Percentiles rank a stretch among this genome's conserved stretches.
These are phyloP conservation scores for Hippocampus barbouri DNA, from an alignment of 2,113 vertebrate species.

Conservation along the genomic window DNA sequence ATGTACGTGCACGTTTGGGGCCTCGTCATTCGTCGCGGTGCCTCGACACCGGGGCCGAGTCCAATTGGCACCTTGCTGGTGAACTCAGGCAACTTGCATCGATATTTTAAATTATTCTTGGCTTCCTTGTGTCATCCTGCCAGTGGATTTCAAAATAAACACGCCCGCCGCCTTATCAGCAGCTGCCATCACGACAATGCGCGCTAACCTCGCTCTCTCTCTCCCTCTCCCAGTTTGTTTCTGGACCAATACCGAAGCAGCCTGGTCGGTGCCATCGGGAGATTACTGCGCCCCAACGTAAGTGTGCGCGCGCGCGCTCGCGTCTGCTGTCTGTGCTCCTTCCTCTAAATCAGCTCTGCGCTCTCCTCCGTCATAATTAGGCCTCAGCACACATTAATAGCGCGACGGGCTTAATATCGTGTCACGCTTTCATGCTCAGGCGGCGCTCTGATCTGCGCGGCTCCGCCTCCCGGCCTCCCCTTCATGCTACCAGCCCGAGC, in stretches of 20 bases:
- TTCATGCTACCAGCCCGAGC: constrained; percentile 86
- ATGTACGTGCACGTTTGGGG: constrained; percentile 1
- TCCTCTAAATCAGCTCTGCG: constrained; percentile 66
- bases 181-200: constrained; percentile 60
- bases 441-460: constrained; percentile 88
- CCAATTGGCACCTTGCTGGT: constrained; percentile 39
- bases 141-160: constrained; percentile 74
- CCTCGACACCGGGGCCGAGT: constrained; percentile 26
- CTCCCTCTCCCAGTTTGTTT: constrained; percentile 82
- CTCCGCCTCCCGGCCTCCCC: constrained; percentile 66
- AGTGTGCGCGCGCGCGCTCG: constrained; percentile 64
- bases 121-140: constrained; percentile 19
- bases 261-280: constrained; percentile 96
- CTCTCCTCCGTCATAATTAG: constrained; percentile 87
- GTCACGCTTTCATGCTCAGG: constrained; percentile 99
- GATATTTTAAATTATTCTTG: constrained; percentile 24
- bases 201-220: constrained; percentile 64
- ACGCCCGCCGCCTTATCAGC: constrained; percentile 72
- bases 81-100: constrained; percentile 62
- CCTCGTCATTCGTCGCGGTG: constrained; percentile 36
- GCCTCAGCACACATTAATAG: constrained; percentile 85
- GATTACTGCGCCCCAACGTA: constrained; percentile 94
- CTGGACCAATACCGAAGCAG: constrained; percentile 96
- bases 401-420: constrained; percentile 98
- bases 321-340: constrained; percentile 37